A percentile compares a stretch with the other conserved stretches of the same genome.
Conservation (phyloP, 2,113 vertebrate species). For the Acinonyx jubatus region DNA sequence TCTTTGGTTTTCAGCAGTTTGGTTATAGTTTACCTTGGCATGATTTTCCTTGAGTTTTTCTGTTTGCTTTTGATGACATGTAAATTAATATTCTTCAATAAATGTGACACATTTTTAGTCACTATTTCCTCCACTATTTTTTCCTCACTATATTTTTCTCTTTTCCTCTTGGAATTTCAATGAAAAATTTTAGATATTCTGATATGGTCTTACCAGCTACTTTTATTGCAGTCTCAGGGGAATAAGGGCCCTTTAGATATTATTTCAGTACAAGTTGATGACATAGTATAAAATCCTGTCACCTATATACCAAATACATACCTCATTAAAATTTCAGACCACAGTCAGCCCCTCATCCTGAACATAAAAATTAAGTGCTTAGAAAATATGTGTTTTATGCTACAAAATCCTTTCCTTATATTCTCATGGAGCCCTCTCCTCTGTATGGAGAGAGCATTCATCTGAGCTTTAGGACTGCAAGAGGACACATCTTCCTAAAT, state of each 20-base stretch:
- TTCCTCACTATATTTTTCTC: neutral
- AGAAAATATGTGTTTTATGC: neutral
- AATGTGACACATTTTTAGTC: neutral
- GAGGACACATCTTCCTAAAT: neutral
- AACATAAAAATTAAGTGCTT: neutral
- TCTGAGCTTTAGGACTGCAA: neutral
- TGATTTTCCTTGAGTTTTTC: neutral
- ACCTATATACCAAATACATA: neutral
- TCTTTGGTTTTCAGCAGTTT: neutral
- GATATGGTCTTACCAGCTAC: neutral
- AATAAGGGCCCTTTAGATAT: neutral
- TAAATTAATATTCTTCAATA: neutral
- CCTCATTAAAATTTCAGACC: neutral
- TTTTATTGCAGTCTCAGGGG: neutral
- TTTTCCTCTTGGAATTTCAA: neutral
- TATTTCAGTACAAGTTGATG: neutral
- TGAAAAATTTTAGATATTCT: neutral
- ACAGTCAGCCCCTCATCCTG: neutral
- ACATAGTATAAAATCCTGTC: neutral
- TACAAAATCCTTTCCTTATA: neutral
- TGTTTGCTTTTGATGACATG: neutral
- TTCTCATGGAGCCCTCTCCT: neutral
- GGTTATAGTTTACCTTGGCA: neutral
- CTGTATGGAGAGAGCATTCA: neutral
- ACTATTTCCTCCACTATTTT: neutral